Percentiles rank a stretch among this genome's conserved stretches.
These are phyloP conservation scores for Brenthis daphne DNA, from an alignment of 2,888 invertebrate species.

Conservation along the genomic window DNA sequence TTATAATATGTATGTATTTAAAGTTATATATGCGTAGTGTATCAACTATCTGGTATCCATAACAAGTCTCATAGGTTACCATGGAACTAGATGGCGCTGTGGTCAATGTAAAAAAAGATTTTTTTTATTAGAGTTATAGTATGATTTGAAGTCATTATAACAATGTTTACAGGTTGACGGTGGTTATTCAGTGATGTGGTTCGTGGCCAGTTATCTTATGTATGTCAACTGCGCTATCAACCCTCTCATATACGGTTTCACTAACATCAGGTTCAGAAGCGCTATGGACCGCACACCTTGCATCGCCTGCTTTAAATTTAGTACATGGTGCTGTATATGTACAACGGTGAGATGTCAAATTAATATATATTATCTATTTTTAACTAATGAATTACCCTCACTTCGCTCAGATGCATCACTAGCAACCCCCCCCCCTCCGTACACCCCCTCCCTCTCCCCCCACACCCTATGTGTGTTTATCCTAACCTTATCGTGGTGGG, in stretches of 20 bases:
- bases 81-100: no score
- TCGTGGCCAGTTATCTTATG: conserved; percentile 86
- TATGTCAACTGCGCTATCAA: conserved; percentile 88
- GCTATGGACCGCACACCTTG: conserved; percentile 83
- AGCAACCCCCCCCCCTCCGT: no score
- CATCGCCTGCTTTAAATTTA: conserved; percentile 71
- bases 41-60: no score
- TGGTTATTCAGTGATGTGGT: conserved; percentile 84
- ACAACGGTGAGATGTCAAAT: conserved; percentile 47
- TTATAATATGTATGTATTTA: no score
- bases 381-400: background rate
- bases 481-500: no score
- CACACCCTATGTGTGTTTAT: no score
- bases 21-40: no score
- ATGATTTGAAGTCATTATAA: background rate
- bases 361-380: background rate
- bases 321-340: conserved; percentile 71
- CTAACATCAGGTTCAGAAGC: conserved; percentile 85
- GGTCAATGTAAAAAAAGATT: no score
- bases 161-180: conserved; percentile 72
- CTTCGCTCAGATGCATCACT: no score
- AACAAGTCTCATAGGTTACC: no score
- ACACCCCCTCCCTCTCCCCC: no score
- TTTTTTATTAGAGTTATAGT: background rate
- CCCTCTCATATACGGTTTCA: conserved; percentile 89